Percentiles rank a stretch among this genome's conserved stretches.
These are phyloP conservation scores for Drosophila arizonae DNA, from an alignment of 1,140 invertebrate species.

Conservation along the genomic window DNA sequence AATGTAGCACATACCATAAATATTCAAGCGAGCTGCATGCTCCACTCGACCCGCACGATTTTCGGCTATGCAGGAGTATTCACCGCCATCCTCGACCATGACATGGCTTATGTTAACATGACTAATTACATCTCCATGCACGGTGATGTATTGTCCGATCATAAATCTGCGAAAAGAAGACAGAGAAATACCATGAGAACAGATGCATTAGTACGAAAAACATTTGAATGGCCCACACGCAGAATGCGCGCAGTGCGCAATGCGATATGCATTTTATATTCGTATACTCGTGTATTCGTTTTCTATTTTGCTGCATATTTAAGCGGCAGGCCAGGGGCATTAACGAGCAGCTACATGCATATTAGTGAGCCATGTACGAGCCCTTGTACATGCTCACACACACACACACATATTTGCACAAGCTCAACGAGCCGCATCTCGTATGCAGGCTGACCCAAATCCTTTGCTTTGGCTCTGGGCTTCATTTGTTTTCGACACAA, in stretches of 20 bases:
- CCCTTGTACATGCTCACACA: not conserved
- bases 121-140: constrained; percentile 92
- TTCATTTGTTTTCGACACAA: constrained; percentile 71
- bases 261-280: constrained; percentile 50
- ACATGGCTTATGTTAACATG: constrained; percentile 94
- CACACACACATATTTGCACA: constrained; percentile 10
- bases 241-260: constrained; percentile 38
- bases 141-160: constrained; percentile 91
- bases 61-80: constrained; percentile 91
- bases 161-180: constrained; percentile 85
- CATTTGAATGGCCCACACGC: constrained; percentile 44
- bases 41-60: constrained; percentile 90
- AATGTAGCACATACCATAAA: constrained; percentile 88
- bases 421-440: constrained; percentile 63
- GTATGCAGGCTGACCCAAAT: constrained; percentile 77
- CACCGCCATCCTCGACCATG: constrained; percentile 93
- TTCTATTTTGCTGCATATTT: constrained; percentile 59
- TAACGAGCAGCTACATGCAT: constrained; percentile 43
- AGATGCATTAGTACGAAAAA: constrained; percentile 62
- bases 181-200: constrained; percentile 34
- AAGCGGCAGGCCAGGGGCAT: constrained; percentile 45
- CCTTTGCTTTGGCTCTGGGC: constrained; percentile 56
- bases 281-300: constrained; percentile 1
- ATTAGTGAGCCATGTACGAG: not conserved
- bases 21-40: constrained; percentile 91